These are phyloP conservation scores for Echeneis naucrates DNA, from an alignment of 2,797 vertebrate genomes.

Conservation along the genomic window DNA sequence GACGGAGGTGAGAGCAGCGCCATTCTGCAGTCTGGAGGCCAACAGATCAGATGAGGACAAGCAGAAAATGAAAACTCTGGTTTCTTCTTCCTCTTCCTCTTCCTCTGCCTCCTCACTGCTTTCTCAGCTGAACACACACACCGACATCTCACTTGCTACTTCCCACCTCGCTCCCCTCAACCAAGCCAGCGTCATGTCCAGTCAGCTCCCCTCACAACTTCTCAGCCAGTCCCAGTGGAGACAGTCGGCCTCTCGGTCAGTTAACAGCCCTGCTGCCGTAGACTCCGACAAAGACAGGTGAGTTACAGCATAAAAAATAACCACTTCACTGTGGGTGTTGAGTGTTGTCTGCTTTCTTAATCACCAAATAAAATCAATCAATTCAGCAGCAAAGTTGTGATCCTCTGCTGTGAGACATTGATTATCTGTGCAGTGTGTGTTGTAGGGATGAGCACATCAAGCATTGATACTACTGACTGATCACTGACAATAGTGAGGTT, in stretches of 20 bases:
- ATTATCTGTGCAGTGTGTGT: neutral
- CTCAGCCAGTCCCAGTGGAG: constrained; percentile 47
- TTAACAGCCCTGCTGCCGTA: constrained; percentile 15
- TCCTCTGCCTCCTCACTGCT: neutral
- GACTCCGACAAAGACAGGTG: constrained; percentile 60
- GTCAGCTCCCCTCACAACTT: constrained; percentile 13
- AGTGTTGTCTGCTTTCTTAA: constrained; percentile 4
- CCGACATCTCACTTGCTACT: constrained; percentile 1
- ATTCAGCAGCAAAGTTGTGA: neutral
- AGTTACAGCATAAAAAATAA: constrained; percentile 49
- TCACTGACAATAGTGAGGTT: too few species aligned
- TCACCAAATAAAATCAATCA: constrained; percentile 26
- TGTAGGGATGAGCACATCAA: neutral
- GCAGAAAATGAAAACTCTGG: constrained; percentile 69
- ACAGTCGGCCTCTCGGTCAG: constrained; percentile 23
- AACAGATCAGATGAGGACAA: constrained; percentile 83
- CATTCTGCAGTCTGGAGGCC: constrained; percentile 30
- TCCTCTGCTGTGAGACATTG: neutral
- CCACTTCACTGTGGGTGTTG: constrained; percentile 4
- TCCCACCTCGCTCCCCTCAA: constrained; percentile 39
- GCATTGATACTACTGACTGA: neutral
- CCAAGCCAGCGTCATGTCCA: neutral
- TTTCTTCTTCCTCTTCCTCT: constrained; percentile 9
- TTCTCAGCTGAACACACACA: constrained; percentile 6
- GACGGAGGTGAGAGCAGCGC: constrained; percentile 15